Evolutionary conservation across 2,113 vertebrate genomes (phyloP).

Genomic region (Syrrhaptes paradoxus): DNA sequence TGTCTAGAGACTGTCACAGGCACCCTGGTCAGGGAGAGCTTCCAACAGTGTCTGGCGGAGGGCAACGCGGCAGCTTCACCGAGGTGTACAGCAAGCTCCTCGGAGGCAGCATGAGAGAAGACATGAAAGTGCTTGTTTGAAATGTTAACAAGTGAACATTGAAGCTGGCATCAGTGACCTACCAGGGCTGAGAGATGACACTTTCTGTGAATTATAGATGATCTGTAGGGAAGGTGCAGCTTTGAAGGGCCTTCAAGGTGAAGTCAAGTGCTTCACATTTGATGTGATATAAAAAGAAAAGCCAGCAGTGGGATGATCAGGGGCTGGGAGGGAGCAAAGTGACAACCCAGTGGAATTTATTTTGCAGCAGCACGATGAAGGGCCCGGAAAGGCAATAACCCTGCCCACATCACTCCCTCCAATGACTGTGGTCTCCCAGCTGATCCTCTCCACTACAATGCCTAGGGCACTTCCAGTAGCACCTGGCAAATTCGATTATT

Average conservation of each 20-base stretch:
- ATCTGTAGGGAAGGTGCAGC: conserved; percentile 5
- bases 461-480: neutral
- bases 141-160: neutral
- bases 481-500: neutral
- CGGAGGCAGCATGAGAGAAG: neutral
- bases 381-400: neutral
- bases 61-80: neutral
- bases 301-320: neutral
- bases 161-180: conserved; percentile 15
- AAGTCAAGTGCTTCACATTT: conserved; percentile 21
- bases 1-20: neutral
- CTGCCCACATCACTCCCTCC: neutral
- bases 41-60: neutral
- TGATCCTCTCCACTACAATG: neutral
- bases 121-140: conserved; percentile 11
- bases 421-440: neutral
- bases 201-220: conserved; percentile 24
- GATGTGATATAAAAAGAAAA: neutral
- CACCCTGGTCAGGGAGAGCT: neutral
- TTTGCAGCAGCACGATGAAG: neutral
- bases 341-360: neutral
- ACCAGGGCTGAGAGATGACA: neutral
- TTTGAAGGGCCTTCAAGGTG: conserved; percentile 42
- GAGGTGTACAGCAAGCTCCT: neutral
- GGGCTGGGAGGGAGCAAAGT: neutral